Evolutionary conservation across 1,140 invertebrate genomes (phyloP).

Genomic region (Chrysomallon squamiferum): DNA sequence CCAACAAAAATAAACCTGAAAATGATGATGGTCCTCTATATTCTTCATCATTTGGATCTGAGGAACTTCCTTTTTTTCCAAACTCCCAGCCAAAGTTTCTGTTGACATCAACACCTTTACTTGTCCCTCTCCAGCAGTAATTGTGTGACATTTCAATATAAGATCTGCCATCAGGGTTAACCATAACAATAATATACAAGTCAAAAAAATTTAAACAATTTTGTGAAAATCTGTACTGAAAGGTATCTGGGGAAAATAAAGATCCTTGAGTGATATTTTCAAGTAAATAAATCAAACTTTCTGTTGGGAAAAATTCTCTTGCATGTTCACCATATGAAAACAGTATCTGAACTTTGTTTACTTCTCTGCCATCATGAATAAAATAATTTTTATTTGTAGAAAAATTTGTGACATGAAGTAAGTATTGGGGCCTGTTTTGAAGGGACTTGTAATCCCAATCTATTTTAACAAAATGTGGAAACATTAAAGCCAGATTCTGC

Average conservation of each 20-base stretch:
- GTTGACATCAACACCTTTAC: constrained; percentile 55
- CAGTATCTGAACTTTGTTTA: constrained; percentile 42
- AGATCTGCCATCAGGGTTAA: constrained; percentile 57
- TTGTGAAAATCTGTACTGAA: constrained; percentile 20
- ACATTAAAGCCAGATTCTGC: constrained; percentile 23
- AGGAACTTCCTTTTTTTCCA: constrained; percentile 53
- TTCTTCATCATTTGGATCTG: constrained; percentile 51
- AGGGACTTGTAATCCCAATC: constrained; percentile 35
- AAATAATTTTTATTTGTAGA: constrained; percentile 6
- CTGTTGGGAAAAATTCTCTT: constrained; percentile 57
- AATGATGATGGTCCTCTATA: constrained; percentile 50
- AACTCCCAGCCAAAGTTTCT: constrained; percentile 61
- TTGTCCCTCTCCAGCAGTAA: constrained; percentile 59
- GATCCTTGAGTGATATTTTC: constrained; percentile 44
- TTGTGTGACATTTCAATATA: constrained; percentile 49
- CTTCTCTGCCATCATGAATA: constrained; percentile 5
- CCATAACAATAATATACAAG: constrained; percentile 50
- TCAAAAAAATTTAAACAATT: constrained; percentile 45
- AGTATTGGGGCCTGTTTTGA: constrained; percentile 33
- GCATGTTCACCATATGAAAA: constrained; percentile 61
- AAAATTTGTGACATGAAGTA: constrained; percentile 52
- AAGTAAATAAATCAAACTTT: constrained; percentile 50
- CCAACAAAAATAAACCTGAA: constrained; percentile 42
- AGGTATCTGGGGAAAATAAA: neutral
- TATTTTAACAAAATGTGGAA: constrained; percentile 38